Base-by-base conservation (phyloP, 1,140 invertebrate species). In the Luehdorfia chinensis region DNA sequence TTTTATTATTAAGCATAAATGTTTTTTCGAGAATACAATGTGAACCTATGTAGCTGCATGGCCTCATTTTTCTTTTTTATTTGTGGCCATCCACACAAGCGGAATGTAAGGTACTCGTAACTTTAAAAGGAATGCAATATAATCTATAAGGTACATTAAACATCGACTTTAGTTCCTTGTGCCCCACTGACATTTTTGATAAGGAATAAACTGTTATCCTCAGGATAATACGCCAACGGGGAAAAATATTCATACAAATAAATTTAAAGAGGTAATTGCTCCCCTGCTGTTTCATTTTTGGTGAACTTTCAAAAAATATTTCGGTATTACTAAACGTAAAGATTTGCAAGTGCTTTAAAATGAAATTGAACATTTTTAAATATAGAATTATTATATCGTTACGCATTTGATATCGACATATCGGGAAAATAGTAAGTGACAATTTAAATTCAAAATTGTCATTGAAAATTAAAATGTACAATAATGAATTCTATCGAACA, bases 151-250 rank as follows among this genome's bases (percentile, higher is more conserved):
- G 7, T 25, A 15, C 8, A 25, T 41, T 41, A 41, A 41, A 39
- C 12, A 41, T 13, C 36, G 13, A 25, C 27, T 21, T 25, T 21
- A 41, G 19, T 25, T 25, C 21, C 19, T 41, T 25, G 36, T 41
- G 36, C 8, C 36, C 36, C 23, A 41, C 23, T 41, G 12, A 41
- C 36, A 41, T 41, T 25, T 11, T 41, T 41, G 36, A 39, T 39
- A 39, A 21, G 36, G 12, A 41, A 25, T 25, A 41, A 41, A 41
- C 36, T 41, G 36, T 41, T 27, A 41, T 41, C 23, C 36, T 41
- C 27, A 12, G 21, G 36, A 25, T 41, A 23, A 14, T 27, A n/a
- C 21, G 23, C 6, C 1, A 1, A 14, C 11, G n/a, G 21, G n/a
- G 23, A 41, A 15, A 27, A 41, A 41, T 12, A 14, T 25, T 41